Evolutionary conservation across 2,113 vertebrate genomes (phyloP), one percentile per base, ranked within the genome.

Genomic region (Apteryx mantelli): DNA sequence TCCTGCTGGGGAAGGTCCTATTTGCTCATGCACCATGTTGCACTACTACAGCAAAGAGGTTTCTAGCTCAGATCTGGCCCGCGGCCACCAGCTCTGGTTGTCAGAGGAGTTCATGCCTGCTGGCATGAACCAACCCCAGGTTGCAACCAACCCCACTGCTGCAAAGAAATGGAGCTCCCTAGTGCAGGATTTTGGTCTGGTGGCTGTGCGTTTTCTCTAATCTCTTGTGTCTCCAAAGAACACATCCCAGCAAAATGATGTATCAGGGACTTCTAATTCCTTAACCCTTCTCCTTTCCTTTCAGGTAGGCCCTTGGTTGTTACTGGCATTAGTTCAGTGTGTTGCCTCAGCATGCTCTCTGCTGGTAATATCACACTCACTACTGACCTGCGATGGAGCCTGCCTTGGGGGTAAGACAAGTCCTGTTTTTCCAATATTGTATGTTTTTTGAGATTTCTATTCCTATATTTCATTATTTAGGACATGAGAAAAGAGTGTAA

Each of bases 11-110:
- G 75, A 7, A 68, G 3, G 5, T 78, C 30, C 10, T 0, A 0
- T 40, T 78, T 69, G 7, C 68, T 75, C 4, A 1, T 84, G 42
- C 24, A 28, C 34, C 42, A 6, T 19, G 5, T 44, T 79, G 32
- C 14, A 19, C 19, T 48, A 7, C 48, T 34, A 8, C 8, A 52
- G 48, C 22, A 71, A 81, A 73, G 80, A 89, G 40, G 24, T 46
- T 71, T 63, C 50, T 28, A 15, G 32, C 64, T 63, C 30, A 42
- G 18, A 38, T 38, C 8, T 26, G 4, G 11, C 26, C 50, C 0
- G 0, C 44, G 58, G 32, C 22, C 0, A 0, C 13, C 61, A 70
- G 34, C 25, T 83, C 60, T 70, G 4, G 1, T 28, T 86, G 26
- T 71, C 36, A 80, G 64, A 86, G 36, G n/a, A 24, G 52, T 88